Evolutionary conservation across 2,888 invertebrate species (phyloP).

Genomic region (Beris morrisii): DNA sequence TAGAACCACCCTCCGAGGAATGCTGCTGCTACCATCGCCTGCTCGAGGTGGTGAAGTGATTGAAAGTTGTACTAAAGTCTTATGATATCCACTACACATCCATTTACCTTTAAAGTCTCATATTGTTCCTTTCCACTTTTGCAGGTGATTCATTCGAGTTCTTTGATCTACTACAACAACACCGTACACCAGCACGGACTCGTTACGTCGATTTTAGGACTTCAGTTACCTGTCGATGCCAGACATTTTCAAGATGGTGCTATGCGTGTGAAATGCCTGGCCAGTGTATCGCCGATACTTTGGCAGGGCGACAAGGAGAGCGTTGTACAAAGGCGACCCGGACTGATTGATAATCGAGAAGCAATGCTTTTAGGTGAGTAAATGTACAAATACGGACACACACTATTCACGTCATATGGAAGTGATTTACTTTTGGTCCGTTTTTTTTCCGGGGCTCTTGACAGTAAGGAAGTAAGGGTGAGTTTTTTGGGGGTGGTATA

Average conservation of each 20-base stretch:
- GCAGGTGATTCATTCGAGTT: conserved; percentile 59
- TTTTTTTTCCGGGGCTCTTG: neutral
- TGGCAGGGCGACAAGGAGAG: conserved; percentile 65
- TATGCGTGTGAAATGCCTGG: conserved; percentile 65
- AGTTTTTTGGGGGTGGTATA: neutral
- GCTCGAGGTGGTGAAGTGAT: no score
- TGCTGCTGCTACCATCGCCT: no score
- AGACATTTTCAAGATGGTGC: conserved; percentile 63
- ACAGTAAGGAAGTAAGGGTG: neutral
- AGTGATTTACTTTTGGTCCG: neutral
- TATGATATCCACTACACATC: no score
- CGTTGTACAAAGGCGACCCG: conserved; percentile 60
- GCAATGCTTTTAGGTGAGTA: conserved; percentile 64
- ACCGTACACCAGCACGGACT: conserved; percentile 62
- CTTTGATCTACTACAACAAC: conserved; percentile 60
- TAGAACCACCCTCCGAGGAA: no score
- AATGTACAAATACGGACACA: neutral
- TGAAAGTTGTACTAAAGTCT: no score
- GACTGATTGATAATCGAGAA: conserved; percentile 63
- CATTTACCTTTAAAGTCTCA: neutral
- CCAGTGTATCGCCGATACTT: conserved; percentile 63
- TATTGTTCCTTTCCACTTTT: conserved; percentile 11
- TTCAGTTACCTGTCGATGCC: conserved; percentile 60
- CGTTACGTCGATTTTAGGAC: conserved; percentile 62
- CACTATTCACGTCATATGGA: no score